phyloP scores from a whole-genome alignment of 2,797 vertebrate genomes.

The Euthynnus affinis region DNA sequence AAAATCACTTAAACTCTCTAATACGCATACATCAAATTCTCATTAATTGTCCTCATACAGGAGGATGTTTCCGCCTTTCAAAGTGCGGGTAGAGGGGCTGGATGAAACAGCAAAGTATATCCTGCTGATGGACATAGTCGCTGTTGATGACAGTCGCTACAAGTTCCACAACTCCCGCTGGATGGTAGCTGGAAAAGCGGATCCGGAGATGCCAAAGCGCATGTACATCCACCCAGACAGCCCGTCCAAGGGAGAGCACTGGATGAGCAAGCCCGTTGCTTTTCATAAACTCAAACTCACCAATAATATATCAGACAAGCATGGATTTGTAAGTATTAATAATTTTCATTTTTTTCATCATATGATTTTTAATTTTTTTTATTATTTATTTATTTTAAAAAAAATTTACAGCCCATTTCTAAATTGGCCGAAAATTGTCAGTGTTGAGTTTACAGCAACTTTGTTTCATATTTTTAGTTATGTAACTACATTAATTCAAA shows the following conservation, averaged over 20 bases:
- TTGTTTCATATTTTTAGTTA: background rate
- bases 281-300: conserved; percentile 99
- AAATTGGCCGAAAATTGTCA: background rate
- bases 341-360: background rate
- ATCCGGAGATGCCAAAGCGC: conserved; percentile 98
- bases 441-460: background rate
- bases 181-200: conserved; percentile 97
- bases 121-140: conserved; percentile 97
- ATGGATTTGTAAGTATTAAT: conserved; percentile 95
- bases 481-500: background rate
- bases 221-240: conserved; percentile 99
- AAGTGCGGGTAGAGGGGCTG: conserved; percentile 94
- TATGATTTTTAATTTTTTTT: background rate
- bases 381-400: too few relatives aligned
- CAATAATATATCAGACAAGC: conserved; percentile 97
- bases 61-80: conserved; percentile 99
- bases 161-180: conserved; percentile 97
- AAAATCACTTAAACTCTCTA: background rate
- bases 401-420: background rate
- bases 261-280: conserved; percentile 98
- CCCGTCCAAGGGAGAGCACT: conserved; percentile 95
- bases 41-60: conserved; percentile 70
- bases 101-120: conserved; percentile 96
- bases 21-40: background rate
- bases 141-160: conserved; percentile 95